A percentile compares a stretch with the other conserved stretches of the same genome.
phyloP scores from a whole-genome alignment of 2,113 vertebrate genomes.

The Tichodroma muraria region DNA sequence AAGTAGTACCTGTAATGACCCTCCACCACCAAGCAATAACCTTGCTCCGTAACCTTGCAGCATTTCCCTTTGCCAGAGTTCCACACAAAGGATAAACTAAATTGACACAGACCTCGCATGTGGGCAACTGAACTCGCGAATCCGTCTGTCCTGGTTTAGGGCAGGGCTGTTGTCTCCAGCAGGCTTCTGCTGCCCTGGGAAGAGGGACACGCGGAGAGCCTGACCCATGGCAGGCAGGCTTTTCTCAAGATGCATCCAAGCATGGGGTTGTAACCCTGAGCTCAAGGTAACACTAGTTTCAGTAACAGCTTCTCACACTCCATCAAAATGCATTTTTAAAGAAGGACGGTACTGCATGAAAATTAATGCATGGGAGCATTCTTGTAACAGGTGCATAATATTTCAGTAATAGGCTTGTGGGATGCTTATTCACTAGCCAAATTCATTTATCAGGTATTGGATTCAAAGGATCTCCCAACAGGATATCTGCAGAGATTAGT shows the following conservation, averaged over 20 bases:
- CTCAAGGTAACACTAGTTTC: not conserved
- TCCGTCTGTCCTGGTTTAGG: not conserved
- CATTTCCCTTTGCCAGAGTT: not conserved
- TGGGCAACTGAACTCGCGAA: accelerated
- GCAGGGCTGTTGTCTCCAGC: not conserved
- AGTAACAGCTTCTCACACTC: not conserved
- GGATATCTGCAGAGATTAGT: constrained; percentile 64
- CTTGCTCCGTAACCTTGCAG: not conserved
- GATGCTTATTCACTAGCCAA: constrained; percentile 64
- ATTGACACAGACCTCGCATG: not conserved
- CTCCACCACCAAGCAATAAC: not conserved
- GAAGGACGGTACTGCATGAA: not conserved
- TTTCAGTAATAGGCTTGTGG: constrained; percentile 46
- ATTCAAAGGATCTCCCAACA: constrained; percentile 70
- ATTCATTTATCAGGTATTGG: constrained; percentile 70
- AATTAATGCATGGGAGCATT: not conserved
- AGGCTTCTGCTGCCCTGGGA: not conserved
- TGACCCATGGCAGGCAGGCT: accelerated
- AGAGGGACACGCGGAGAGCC: accelerated
- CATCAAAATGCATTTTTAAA: not conserved
- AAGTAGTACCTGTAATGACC: not conserved
- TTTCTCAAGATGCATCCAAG: not conserved
- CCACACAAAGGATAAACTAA: not conserved
- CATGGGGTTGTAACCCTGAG: accelerated
- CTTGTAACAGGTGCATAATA: constrained; percentile 47